phyloP scores from a whole-genome alignment of 2,797 vertebrate species.

The Xerus rutilus region DNA sequence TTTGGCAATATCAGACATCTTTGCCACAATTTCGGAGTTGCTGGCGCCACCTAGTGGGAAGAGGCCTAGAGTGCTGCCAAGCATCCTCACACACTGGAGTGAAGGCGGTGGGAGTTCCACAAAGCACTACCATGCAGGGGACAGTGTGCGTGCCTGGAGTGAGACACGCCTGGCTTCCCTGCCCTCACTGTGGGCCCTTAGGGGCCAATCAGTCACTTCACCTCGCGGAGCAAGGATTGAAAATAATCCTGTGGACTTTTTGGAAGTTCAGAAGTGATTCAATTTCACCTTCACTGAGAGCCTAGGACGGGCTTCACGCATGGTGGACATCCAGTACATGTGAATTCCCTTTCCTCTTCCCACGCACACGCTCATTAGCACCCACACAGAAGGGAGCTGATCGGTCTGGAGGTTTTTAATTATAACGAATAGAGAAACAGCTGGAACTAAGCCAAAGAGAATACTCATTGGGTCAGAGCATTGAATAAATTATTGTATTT shows the following conservation, averaged over 20 bases:
- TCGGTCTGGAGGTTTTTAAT: background rate
- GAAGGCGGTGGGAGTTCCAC: too few species aligned
- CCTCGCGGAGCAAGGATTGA: background rate
- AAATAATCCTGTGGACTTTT: background rate
- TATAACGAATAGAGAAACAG: background rate
- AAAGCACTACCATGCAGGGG: background rate
- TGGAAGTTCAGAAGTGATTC: background rate
- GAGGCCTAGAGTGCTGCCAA: background rate
- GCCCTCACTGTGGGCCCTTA: background rate
- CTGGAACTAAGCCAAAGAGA: background rate
- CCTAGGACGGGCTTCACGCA: background rate
- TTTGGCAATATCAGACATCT: background rate
- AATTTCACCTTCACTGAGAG: background rate
- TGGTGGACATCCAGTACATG: background rate
- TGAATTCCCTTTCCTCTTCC: background rate
- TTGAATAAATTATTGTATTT: background rate
- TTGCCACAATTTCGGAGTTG: background rate
- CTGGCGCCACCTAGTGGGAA: background rate
- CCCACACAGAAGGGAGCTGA: background rate
- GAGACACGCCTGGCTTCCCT: fast-evolving
- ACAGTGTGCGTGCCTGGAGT: background rate
- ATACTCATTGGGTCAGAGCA: background rate
- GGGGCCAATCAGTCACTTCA: background rate
- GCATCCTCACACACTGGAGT: background rate
- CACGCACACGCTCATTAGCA: background rate